phyloP scores from a whole-genome alignment of 1,140 invertebrate species.

The Adoxophyes honmai region DNA sequence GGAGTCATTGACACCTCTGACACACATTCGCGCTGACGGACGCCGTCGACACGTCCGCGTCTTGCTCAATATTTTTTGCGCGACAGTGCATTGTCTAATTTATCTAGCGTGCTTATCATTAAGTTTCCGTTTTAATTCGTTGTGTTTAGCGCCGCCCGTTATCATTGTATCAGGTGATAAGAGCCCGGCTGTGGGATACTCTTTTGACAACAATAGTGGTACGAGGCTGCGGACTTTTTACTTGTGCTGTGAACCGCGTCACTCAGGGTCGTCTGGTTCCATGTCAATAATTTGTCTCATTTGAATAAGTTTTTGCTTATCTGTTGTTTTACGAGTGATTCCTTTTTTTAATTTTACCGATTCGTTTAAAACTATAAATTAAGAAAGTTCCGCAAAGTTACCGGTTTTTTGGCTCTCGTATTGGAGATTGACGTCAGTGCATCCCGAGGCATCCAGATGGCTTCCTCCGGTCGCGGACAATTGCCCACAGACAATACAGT shows the following conservation, averaged over 20 bases:
- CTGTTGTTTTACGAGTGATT: background rate
- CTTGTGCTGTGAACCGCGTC: slow-evolving; percentile 1
- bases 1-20: slow-evolving; percentile 68
- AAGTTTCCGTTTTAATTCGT: slow-evolving; percentile 19
- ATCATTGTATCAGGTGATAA: slow-evolving; percentile 11
- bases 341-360: background rate
- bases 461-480: background rate
- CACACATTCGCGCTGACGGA: slow-evolving; percentile 59
- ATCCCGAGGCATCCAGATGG: background rate
- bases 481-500: background rate
- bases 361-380: background rate
- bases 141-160: slow-evolving; percentile 16
- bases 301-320: background rate
- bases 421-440: background rate
- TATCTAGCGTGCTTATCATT: slow-evolving; percentile 31
- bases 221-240: background rate
- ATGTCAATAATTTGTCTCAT: slow-evolving; percentile 9
- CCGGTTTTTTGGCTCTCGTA: slow-evolving; percentile 2
- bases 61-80: slow-evolving; percentile 43
- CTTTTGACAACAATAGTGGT: slow-evolving; percentile 3
- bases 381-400: background rate
- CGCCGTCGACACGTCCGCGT: slow-evolving; percentile 44
- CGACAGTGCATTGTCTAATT: slow-evolving; percentile 25
- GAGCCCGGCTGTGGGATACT: slow-evolving; percentile 4
- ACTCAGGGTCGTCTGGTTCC: slow-evolving; percentile 1